Base-by-base conservation (phyloP, 2,888 invertebrate species). In the Taenaris catops region DNA sequence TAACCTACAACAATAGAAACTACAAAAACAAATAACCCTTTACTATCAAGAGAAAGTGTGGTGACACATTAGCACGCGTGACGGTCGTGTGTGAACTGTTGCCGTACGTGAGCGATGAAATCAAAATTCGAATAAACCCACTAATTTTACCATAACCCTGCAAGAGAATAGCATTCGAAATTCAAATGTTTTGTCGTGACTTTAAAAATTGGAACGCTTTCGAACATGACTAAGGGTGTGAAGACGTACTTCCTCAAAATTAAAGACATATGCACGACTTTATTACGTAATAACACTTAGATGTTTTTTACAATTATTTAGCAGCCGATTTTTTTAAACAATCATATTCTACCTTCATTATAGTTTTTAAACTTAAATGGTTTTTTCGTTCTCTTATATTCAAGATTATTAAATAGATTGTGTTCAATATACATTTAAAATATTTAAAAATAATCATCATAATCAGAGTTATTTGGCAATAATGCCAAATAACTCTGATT, bases 41-140 rank as follows among this genome's bases (percentile, higher is more conserved):
- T 59, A 63, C 67, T 61, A 58, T 51, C 48, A 38, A 57, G 70
- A 62, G 74, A 74, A 73, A 73, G 73, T 63, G 46, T 47, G 48
- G 53, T 52, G 57, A 51, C 50, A 52, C 47, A 48, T 52, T 42
- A 47, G 38, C 46, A 60, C 68, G 59, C 68, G 72, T 71, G 68
- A 66, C 61, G 53, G 40, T 63, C 62, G 64, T 63, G 73, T 73
- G 70, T 63, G 66, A 66, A 62, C 63, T 46, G 50, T 51, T 41
- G 47, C 39, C 49, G 52, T 63, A 75, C 75, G 75, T 76, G 75
- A 74, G 62, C 59, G 74, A 74, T 75, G 64, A 65, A 60, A 74
- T 75, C 72, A 58, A 53, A n/a, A n/a, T n/a, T n/a, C n/a, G n/a
- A n/a, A 29, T 8, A 64, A 65, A 54, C 55, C 35, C 20, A 46